phyloP scores from a whole-genome alignment of 2,113 vertebrate species.

The Hoplias malabaricus region DNA sequence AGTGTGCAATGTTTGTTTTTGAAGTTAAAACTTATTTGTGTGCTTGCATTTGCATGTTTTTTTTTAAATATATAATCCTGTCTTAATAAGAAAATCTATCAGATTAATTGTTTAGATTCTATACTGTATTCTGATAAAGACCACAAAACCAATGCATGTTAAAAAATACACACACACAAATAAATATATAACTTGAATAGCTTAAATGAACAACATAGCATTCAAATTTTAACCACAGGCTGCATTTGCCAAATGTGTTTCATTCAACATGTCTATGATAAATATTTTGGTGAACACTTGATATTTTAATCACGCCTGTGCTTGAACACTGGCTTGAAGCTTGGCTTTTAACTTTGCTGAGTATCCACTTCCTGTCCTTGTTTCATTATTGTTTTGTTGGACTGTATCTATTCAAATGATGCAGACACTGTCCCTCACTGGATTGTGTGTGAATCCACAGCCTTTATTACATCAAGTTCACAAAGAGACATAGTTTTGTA shows the following conservation, averaged over 20 bases:
- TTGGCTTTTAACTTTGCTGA: constrained; percentile 10
- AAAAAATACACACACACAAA: neutral
- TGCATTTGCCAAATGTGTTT: neutral
- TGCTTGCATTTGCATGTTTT: neutral
- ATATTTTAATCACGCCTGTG: constrained; percentile 5
- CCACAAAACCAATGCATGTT: neutral
- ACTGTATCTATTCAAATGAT: neutral
- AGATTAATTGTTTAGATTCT: neutral
- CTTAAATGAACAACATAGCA: neutral
- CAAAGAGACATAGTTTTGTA: neutral
- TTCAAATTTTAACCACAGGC: neutral
- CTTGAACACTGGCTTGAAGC: neutral
- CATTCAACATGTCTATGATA: neutral
- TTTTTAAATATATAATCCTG: neutral
- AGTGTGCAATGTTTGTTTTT: neutral
- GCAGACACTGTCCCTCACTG: neutral
- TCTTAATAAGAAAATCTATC: neutral
- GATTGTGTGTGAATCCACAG: neutral
- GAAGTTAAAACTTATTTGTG: neutral
- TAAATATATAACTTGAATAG: neutral
- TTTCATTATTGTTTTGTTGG: neutral
- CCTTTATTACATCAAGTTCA: neutral
- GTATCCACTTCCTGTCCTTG: neutral
- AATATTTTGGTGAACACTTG: neutral
- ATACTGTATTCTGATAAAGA: neutral